Conservation (phyloP, 1,140 invertebrate species). For the Lethocerus indicus region DNA sequence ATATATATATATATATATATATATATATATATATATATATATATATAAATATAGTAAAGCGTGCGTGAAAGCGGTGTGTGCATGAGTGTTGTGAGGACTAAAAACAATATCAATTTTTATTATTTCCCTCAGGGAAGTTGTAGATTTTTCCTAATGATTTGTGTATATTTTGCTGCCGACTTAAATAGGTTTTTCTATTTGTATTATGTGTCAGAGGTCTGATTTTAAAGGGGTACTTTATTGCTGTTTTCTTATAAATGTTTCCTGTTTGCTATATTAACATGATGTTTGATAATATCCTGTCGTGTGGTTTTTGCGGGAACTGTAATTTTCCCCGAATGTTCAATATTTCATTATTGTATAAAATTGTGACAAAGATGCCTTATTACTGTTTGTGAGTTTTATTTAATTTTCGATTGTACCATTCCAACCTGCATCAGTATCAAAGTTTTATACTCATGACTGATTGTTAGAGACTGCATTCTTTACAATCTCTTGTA, state of each 20-base stretch:
- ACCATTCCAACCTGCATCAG: constrained; percentile 5
- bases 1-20: no score
- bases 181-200: constrained; percentile 14
- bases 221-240: constrained; percentile 18
- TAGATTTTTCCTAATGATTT: constrained; percentile 10
- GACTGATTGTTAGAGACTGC: constrained; percentile 17
- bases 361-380: constrained; percentile 18
- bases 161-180: constrained; percentile 12
- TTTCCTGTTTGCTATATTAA: constrained; percentile 3
- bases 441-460: constrained; percentile 16
- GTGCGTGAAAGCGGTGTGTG: no score
- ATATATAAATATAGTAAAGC: constrained; percentile 11
- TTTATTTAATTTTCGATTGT: constrained; percentile 9
- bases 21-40: no score
- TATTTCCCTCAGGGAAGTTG: constrained; percentile 13
- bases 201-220: constrained; percentile 13
- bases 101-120: constrained; percentile 10
- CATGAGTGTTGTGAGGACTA: constrained; percentile 10
- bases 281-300: constrained; percentile 8
- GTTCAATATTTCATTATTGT: constrained; percentile 17
- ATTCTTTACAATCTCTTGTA: constrained; percentile 13
- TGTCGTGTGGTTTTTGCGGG: constrained; percentile 12
- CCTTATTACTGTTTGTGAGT: constrained; percentile 22
- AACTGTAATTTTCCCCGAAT: constrained; percentile 11
- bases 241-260: constrained; percentile 18